Evolutionary conservation across 2,113 vertebrate species (phyloP).

Genomic region (Carettochelys insculpta): DNA sequence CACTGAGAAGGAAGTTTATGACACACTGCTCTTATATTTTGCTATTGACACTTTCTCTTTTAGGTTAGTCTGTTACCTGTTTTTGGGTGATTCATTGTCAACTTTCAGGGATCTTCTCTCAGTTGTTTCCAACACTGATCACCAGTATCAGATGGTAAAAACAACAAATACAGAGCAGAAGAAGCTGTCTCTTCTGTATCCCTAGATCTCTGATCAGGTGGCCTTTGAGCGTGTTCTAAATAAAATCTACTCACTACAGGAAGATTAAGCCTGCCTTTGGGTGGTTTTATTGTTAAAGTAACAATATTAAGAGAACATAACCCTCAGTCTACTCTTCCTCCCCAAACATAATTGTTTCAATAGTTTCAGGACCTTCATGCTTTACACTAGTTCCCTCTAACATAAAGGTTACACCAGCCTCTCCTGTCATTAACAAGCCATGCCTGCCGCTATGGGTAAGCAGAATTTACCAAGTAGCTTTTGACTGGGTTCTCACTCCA

Average conservation of each 20-base stretch:
- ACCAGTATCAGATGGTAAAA: not conserved
- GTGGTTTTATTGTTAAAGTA: not conserved
- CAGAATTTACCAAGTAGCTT: not conserved
- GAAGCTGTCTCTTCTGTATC: not conserved
- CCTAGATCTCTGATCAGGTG: not conserved
- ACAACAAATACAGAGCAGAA: not conserved
- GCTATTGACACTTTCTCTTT: not conserved
- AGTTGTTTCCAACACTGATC: not conserved
- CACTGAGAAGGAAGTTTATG: not conserved
- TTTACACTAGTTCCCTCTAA: not conserved
- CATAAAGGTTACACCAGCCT: not conserved
- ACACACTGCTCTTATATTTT: not conserved
- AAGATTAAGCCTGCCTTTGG: not conserved
- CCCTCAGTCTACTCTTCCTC: not conserved
- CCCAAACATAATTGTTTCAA: not conserved
- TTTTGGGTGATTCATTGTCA: not conserved
- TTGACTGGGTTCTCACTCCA: too few relatives aligned
- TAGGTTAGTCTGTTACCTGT: not conserved
- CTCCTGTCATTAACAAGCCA: not conserved
- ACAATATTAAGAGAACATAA: not conserved
- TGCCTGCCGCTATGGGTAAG: not conserved
- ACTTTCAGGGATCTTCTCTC: not conserved
- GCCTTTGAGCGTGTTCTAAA: fast-evolving
- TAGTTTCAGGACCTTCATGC: not conserved
- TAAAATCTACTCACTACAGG: not conserved